Conservation (phyloP, 2,797 vertebrate species). For the Molossus alvarezi region DNA sequence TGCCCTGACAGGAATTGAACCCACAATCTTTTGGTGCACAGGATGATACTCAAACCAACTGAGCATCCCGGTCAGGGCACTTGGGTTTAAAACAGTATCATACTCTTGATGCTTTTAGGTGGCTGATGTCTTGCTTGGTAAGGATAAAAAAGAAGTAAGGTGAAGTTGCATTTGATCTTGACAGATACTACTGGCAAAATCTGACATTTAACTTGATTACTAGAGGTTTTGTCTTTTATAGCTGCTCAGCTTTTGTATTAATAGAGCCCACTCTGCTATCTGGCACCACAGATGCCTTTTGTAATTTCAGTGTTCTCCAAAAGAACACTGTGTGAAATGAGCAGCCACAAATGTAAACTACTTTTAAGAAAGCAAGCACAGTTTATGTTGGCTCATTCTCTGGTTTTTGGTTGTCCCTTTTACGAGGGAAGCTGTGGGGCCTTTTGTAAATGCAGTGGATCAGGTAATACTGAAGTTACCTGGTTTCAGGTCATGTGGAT, state of each 20-base stretch:
- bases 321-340: constrained; percentile 30
- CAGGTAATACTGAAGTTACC: background rate
- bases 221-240: background rate
- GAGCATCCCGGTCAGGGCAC: background rate
- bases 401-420: background rate
- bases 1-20: no score
- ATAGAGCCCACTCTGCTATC: background rate
- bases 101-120: background rate
- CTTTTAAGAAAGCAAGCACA: background rate
- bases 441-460: background rate
- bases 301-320: background rate
- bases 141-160: background rate
- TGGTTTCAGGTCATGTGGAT: background rate
- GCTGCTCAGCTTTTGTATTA: background rate
- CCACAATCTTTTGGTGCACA: background rate
- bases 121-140: background rate
- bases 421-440: background rate
- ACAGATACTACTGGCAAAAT: background rate
- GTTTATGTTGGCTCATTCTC: background rate
- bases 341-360: background rate
- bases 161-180: background rate
- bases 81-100: background rate
- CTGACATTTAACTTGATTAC: background rate
- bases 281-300: background rate
- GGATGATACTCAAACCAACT: background rate